phyloP scores from a whole-genome alignment of 2,888 invertebrate genomes.

The Eulithis prunata region DNA sequence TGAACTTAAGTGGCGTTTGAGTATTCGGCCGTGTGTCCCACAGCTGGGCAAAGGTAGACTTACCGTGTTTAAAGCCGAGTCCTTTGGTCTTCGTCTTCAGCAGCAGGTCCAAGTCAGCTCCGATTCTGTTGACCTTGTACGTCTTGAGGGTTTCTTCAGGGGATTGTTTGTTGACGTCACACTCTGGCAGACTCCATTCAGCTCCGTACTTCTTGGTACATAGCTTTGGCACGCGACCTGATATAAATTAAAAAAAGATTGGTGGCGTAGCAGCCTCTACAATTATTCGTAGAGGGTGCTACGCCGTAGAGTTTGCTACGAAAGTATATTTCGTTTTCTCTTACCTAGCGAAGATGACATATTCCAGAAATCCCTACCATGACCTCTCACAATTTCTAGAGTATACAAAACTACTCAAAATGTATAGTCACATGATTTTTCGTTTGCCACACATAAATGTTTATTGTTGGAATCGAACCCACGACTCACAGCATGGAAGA shows the following conservation, averaged over 20 bases:
- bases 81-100: conserved; percentile 1
- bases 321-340: not conserved
- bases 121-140: not conserved
- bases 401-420: too few relatives aligned
- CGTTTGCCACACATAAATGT: too few relatives aligned
- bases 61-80: not conserved
- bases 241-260: not conserved
- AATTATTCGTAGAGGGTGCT: not conserved
- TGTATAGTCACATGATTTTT: too few relatives aligned
- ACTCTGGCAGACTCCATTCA: not conserved
- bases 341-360: too few relatives aligned
- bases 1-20: too few relatives aligned
- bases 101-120: not conserved
- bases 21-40: too few relatives aligned
- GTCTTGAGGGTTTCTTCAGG: not conserved
- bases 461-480: too few relatives aligned
- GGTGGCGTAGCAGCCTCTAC: too few relatives aligned
- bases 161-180: not conserved
- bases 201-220: conserved; percentile 1
- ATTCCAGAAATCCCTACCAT: too few relatives aligned
- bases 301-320: not conserved
- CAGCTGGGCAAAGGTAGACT: not conserved
- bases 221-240: not conserved
- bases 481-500: too few relatives aligned
- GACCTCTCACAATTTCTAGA: too few relatives aligned